Evolutionary conservation across 2,888 invertebrate genomes (phyloP), one percentile per base, ranked within the genome.

Genomic region (Phortica magna): DNA sequence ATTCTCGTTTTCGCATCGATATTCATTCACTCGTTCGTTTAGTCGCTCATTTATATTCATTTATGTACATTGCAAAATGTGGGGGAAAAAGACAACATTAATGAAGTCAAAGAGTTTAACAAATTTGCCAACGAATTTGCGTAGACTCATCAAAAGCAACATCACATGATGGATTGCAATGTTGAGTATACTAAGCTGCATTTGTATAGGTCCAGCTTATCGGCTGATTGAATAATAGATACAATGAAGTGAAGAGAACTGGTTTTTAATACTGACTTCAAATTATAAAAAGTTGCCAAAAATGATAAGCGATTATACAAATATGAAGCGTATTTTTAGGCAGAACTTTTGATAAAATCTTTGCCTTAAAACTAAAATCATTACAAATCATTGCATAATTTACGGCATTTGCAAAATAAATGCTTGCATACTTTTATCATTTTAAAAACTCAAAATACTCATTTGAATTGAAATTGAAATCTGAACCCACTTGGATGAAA

Each of bases 101-200:
- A 12, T 65, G 65, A 65, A 19, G 22, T 65, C 22, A 19, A 65
- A 9, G 48, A 12, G 9, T 48, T 48, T 48, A 61, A 73, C 42
- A 53, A 73, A 73, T 73, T 73, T 57, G 57, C 59, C 42, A 73
- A 73, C 14, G 41, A 59, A 12, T 41, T 73, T 31, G 22, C 61
- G 19, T 7, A 61, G 48, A 14, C 10, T 48, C 48, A 48, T 48
- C 14, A 5, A 61, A 61, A 61, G 4, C 10, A 2, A 61, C 7
- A n/a, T 5, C 19, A 17, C 1, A 19, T 48, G 61, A 61, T 22
- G 10, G n/a, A 73, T 59, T 42, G 57, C 22, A 31, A 7, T 72
- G 59, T 22, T 61, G 19, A 10, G 22, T 19, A 57, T 72, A 12
- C 2, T 48, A 22, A 14, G 5, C 12, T 22, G 17, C 59, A n/a